phyloP scores from a whole-genome alignment of 2,888 invertebrate genomes.

The Lysandra bellargus region DNA sequence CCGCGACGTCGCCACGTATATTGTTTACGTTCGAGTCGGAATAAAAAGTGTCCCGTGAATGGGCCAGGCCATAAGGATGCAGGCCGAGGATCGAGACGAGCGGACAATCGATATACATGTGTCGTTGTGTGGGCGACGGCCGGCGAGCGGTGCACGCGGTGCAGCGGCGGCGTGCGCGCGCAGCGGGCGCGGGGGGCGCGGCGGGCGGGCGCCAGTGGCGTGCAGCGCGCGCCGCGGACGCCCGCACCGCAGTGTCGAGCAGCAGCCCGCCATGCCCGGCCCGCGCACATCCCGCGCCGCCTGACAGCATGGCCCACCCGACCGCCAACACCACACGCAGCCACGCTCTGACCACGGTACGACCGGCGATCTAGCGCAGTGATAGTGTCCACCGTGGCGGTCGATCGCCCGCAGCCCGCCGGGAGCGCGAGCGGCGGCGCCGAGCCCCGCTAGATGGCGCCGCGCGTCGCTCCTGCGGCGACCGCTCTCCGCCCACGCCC shows the following conservation, averaged over 20 bases:
- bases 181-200: conserved; percentile 42
- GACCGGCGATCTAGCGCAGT: conserved; percentile 56
- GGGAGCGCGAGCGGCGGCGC: conserved; percentile 73
- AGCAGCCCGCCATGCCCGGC: conserved; percentile 79
- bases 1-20: neutral
- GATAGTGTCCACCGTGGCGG: conserved; percentile 69
- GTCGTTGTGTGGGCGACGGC: conserved; percentile 55
- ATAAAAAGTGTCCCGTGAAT: conserved; percentile 16
- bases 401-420: conserved; percentile 77
- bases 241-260: conserved; percentile 79
- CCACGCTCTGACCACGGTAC: conserved; percentile 81
- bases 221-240: conserved; percentile 79
- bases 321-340: conserved; percentile 80
- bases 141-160: conserved; percentile 57
- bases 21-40: conserved; percentile 18
- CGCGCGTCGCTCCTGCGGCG: conserved; percentile 78
- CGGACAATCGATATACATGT: conserved; percentile 56
- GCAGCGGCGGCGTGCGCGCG: conserved; percentile 49
- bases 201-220: conserved; percentile 76
- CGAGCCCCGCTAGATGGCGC: conserved; percentile 77
- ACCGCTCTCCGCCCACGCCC: conserved; percentile 73
- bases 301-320: conserved; percentile 79
- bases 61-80: conserved; percentile 11
- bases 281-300: conserved; percentile 78
- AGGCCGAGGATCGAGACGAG: conserved; percentile 42